phyloP scores from a whole-genome alignment of 2,888 invertebrate species.

The Drepanosiphum platanoidis region DNA sequence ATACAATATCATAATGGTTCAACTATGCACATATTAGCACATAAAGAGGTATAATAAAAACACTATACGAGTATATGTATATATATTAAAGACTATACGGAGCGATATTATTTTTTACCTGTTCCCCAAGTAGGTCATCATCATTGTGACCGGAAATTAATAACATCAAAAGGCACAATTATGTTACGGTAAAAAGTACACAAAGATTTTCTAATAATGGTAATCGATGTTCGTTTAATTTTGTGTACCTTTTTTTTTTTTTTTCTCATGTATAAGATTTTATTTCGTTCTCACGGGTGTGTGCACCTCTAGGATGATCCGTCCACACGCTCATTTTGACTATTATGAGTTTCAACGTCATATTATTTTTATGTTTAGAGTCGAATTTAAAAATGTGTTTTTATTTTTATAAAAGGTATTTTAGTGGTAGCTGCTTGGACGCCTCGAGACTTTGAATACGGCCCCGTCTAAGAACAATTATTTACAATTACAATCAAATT shows the following conservation, averaged over 20 bases:
- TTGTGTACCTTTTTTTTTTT: not conserved
- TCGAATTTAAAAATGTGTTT: too few relatives aligned
- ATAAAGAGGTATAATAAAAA: not conserved
- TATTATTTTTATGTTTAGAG: too few relatives aligned
- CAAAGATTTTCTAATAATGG: not conserved
- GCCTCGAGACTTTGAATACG: too few relatives aligned
- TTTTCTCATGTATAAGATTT: not conserved
- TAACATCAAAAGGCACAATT: not conserved
- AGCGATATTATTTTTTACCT: slow-evolving; percentile 26
- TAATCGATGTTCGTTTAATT: not conserved
- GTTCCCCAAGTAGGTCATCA: slow-evolving; percentile 21
- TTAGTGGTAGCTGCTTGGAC: too few relatives aligned
- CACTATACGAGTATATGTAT: not conserved
- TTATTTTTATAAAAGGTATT: too few relatives aligned
- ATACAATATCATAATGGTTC: not conserved
- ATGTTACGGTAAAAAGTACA: not conserved
- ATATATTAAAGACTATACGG: not conserved
- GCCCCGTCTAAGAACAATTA: too few relatives aligned
- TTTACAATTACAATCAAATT: too few relatives aligned
- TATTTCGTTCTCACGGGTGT: not conserved
- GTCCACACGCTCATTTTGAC: not conserved
- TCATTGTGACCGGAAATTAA: slow-evolving; percentile 27
- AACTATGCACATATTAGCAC: not conserved
- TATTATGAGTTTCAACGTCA: too few relatives aligned
- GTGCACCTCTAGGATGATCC: not conserved